Conservation (phyloP, 2,888 invertebrate genomes). For the Luffia ferchaultella region DNA sequence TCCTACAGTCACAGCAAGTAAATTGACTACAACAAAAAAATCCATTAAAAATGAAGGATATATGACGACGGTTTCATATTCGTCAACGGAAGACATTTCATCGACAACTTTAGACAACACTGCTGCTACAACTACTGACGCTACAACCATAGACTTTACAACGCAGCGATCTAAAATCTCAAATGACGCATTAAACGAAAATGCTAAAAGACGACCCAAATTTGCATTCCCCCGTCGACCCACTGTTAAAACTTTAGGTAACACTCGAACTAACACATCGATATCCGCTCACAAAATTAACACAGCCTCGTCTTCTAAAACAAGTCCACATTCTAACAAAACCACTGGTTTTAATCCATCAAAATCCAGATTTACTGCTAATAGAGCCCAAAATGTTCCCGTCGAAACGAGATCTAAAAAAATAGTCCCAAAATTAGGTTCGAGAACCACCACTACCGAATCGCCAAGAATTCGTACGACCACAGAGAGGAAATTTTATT, state of each 20-base stretch:
- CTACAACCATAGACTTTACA: conserved; percentile 33
- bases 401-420: conserved; percentile 39
- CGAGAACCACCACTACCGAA: conserved; percentile 42
- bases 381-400: conserved; percentile 49
- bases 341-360: conserved; percentile 36
- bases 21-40: conserved; percentile 12
- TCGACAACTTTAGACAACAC: not conserved
- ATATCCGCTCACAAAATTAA: conserved; percentile 17
- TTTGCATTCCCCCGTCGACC: conserved; percentile 48
- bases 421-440: conserved; percentile 22
- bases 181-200: conserved; percentile 17
- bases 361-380: conserved; percentile 40
- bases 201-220: conserved; percentile 37
- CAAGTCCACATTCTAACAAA: conserved; percentile 30
- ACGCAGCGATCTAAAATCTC: conserved; percentile 31
- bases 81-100: not conserved
- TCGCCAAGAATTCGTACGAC: conserved; percentile 32
- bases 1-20: conserved; percentile 15
- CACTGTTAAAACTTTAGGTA: conserved; percentile 36
- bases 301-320: not conserved
- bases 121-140: conserved; percentile 26
- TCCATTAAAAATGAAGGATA: conserved; percentile 2
- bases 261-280: conserved; percentile 27
- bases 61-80: not conserved
- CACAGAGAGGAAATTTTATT: conserved; percentile 42